Conservation (phyloP, 2,888 invertebrate genomes). For the Diogma glabrata region DNA sequence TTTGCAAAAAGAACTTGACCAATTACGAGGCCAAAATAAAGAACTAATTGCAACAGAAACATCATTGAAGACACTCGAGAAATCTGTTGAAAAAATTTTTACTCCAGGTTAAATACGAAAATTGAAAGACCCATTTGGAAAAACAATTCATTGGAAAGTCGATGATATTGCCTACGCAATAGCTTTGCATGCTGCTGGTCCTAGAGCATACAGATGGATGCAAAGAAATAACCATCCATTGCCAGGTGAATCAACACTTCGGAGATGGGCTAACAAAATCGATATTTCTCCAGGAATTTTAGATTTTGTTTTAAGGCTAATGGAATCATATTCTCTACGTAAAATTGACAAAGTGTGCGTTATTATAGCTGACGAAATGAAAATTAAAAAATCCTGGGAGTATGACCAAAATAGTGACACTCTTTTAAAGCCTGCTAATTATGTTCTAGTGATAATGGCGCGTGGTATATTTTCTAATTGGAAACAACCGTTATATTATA, state of each 20-base stretch:
- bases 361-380: conserved; percentile 16
- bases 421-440: conserved; percentile 13
- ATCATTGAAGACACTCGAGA: too few species aligned
- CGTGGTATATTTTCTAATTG: conserved; percentile 12
- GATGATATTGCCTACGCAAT: conserved; percentile 7
- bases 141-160: background rate
- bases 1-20: too few species aligned
- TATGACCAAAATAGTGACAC: conserved; percentile 13
- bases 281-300: conserved; percentile 6
- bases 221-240: conserved; percentile 10
- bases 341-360: conserved; percentile 15
- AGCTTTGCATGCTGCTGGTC: conserved; percentile 5
- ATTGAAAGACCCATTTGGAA: background rate
- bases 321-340: conserved; percentile 9
- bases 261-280: conserved; percentile 12
- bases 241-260: conserved; percentile 9
- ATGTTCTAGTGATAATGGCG: conserved; percentile 15
- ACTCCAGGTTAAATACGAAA: background rate
- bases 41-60: too few species aligned
- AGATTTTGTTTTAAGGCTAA: conserved; percentile 2
- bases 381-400: conserved; percentile 14
- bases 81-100: background rate
- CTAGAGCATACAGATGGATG: conserved; percentile 8
- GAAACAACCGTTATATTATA: too few species aligned
- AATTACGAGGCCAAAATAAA: too few species aligned